These are phyloP conservation scores for Patella ulyssiponensis DNA, from an alignment of 2,888 invertebrate genomes.

Conservation along the genomic window DNA sequence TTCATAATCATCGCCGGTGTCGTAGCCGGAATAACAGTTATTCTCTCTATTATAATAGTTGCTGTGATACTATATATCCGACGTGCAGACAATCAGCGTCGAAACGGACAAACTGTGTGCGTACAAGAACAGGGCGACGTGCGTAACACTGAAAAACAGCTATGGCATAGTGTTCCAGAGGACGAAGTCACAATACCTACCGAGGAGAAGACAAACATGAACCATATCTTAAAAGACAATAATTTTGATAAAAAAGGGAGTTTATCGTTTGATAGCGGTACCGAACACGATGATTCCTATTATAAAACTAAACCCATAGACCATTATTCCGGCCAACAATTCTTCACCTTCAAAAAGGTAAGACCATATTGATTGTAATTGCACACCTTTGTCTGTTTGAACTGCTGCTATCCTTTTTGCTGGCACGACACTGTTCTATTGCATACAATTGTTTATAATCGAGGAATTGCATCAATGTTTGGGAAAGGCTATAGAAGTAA, in stretches of 20 bases:
- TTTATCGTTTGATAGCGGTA: constrained; percentile 26
- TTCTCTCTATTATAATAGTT: constrained; percentile 42
- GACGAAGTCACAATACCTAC: constrained; percentile 34
- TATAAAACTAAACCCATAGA: constrained; percentile 36
- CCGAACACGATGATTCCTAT: constrained; percentile 38
- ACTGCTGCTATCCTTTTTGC: too few relatives aligned
- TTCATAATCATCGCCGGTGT: constrained; percentile 46
- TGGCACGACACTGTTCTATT: too few relatives aligned
- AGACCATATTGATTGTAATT: constrained; percentile 4
- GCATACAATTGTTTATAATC: too few relatives aligned
- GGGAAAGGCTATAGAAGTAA: too few relatives aligned
- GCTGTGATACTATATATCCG: constrained; percentile 39
- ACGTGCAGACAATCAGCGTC: constrained; percentile 26
- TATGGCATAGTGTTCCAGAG: constrained; percentile 44
- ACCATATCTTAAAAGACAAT: constrained; percentile 19
- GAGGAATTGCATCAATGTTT: too few relatives aligned
- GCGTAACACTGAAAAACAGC: constrained; percentile 41
- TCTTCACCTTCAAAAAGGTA: constrained; percentile 46
- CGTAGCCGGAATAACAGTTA: constrained; percentile 40
- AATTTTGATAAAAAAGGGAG: constrained; percentile 26
- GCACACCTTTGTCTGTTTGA: too few relatives aligned
- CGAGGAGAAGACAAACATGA: constrained; percentile 32
- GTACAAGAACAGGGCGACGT: constrained; percentile 45
- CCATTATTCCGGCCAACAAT: constrained; percentile 37
- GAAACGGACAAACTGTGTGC: constrained; percentile 30